phyloP scores from a whole-genome alignment of 2,797 vertebrate species.

The Muscicapa striata region DNA sequence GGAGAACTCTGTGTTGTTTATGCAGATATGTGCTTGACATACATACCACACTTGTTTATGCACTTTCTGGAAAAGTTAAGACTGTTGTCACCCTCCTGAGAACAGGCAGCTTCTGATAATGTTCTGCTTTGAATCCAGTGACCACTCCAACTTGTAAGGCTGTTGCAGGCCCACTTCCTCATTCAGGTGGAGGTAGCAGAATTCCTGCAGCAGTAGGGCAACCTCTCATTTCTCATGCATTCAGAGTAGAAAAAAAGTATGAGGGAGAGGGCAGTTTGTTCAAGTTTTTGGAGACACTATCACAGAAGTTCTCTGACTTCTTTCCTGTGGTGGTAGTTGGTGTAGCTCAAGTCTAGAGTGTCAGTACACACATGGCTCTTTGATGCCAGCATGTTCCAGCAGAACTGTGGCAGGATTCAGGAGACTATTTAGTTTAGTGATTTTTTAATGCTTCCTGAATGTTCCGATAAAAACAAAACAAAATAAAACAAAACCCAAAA shows the following conservation, averaged over 20 bases:
- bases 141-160: neutral
- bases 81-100: neutral
- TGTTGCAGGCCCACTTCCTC: neutral
- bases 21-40: neutral
- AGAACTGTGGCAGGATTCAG: neutral
- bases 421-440: neutral
- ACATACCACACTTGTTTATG: accelerated
- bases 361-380: neutral
- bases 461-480: neutral
- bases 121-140: neutral
- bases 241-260: neutral
- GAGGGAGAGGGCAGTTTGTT: neutral
- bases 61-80: neutral
- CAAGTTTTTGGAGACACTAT: neutral
- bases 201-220: neutral
- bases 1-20: neutral
- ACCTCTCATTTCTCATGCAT: neutral
- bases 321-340: neutral
- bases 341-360: neutral
- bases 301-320: neutral
- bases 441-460: neutral
- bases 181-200: neutral
- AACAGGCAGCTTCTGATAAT: neutral
- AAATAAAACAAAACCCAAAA: too few species aligned
- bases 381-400: accelerated